Conservation (phyloP, 2,888 invertebrate genomes). For the Plagiodera versicolora region DNA sequence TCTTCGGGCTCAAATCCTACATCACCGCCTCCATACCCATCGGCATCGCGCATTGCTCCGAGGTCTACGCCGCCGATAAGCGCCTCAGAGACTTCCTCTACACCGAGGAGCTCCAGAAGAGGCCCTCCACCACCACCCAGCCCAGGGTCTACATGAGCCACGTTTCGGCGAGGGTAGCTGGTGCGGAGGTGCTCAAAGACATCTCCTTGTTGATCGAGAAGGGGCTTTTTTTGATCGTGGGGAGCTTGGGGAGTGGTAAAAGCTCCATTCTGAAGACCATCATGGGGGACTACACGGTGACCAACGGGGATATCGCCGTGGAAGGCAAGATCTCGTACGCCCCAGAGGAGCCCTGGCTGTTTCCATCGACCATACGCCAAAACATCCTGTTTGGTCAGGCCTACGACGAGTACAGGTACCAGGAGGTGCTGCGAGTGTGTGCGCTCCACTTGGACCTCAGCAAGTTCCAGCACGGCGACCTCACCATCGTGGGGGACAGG, state of each 20-base stretch:
- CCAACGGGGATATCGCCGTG: slow-evolving; percentile 34
- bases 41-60: slow-evolving; percentile 40
- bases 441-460: slow-evolving; percentile 59
- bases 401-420: slow-evolving; percentile 47
- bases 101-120: slow-evolving; percentile 22
- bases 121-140: background rate
- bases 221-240: slow-evolving; percentile 60
- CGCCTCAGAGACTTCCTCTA: slow-evolving; percentile 33
- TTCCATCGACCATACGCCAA: slow-evolving; percentile 44
- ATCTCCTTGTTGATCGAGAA: slow-evolving; percentile 53
- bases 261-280: slow-evolving; percentile 43
- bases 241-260: slow-evolving; percentile 57
- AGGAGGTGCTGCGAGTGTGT: slow-evolving; percentile 52
- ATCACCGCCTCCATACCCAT: slow-evolving; percentile 42
- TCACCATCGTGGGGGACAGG: slow-evolving; percentile 64
- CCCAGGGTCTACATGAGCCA: slow-evolving; percentile 30
- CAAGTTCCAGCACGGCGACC: slow-evolving; percentile 46
- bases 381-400: slow-evolving; percentile 50
- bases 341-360: slow-evolving; percentile 47
- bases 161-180: slow-evolving; percentile 35
- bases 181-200: slow-evolving; percentile 50
- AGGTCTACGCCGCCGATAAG: slow-evolving; percentile 37
- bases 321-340: slow-evolving; percentile 45
- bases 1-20: slow-evolving; percentile 34
- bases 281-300: slow-evolving; percentile 38